These are phyloP conservation scores for Sthenelais limicola DNA, from an alignment of 2,888 invertebrate species.

Conservation along the genomic window DNA sequence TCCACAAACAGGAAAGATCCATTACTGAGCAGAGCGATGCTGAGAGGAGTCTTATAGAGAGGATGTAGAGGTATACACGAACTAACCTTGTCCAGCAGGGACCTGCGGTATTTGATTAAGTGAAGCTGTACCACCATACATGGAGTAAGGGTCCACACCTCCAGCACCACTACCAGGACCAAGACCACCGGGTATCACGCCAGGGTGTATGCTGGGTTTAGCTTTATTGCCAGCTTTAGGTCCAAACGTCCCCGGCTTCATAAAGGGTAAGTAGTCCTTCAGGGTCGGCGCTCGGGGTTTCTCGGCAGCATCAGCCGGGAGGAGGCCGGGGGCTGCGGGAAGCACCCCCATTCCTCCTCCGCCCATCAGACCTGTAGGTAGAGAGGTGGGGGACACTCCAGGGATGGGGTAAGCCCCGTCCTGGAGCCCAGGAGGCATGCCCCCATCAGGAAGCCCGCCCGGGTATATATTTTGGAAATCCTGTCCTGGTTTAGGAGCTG, in stretches of 20 bases:
- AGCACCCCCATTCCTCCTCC: no score
- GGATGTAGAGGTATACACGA: no score
- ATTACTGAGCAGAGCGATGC: no score
- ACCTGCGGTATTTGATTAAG: constrained; percentile 31
- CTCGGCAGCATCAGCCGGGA: neutral
- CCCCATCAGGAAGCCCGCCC: neutral
- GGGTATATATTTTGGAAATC: neutral
- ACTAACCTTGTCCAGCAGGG: constrained; percentile 1
- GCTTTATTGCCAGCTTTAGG: constrained; percentile 24
- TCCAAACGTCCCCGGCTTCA: constrained; percentile 75
- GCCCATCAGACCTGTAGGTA: neutral
- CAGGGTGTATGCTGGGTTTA: no score
- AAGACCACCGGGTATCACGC: no score
- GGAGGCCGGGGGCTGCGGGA: neutral
- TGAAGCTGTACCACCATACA: constrained; percentile 23
- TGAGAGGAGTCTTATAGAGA: no score
- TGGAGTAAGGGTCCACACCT: constrained; percentile 15
- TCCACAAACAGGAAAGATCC: no score
- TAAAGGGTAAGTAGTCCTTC: constrained; percentile 89
- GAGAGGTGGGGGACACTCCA: neutral
- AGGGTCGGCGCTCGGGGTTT: constrained; percentile 77
- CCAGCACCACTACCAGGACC: neutral
- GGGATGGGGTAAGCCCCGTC: neutral
- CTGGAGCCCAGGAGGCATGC: constrained; percentile 8
- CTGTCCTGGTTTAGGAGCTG: constrained; percentile 59